Conservation (phyloP, 1,140 invertebrate species). For the Thrips palmi region DNA sequence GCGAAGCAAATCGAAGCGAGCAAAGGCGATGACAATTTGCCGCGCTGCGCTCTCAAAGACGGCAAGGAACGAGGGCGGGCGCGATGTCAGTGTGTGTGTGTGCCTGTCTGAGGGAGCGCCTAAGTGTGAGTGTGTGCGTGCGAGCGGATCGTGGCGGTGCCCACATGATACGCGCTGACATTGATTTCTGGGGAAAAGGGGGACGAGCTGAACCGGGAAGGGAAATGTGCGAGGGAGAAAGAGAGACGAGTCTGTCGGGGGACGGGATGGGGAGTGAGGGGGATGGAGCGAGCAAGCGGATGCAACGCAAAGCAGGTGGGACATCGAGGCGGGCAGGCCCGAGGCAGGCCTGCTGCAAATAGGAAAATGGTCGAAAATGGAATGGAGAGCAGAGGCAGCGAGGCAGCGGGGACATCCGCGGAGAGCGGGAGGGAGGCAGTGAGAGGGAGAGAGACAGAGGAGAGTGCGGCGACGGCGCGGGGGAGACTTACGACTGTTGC, state of each 20-base stretch:
- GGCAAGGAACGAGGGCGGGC: not conserved
- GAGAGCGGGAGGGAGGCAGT: not conserved
- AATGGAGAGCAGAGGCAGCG: too few relatives aligned
- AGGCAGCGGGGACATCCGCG: too few relatives aligned
- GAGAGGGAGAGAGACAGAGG: conserved; percentile 4
- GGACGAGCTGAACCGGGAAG: conserved; percentile 5
- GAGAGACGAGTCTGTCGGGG: not conserved
- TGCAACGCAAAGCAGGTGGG: too few relatives aligned
- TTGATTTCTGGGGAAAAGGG: not conserved
- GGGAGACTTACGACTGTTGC: too few relatives aligned
- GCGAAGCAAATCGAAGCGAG: not conserved
- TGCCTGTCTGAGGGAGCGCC: not conserved
- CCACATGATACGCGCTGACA: not conserved
- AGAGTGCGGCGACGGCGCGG: too few relatives aligned
- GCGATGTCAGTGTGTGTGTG: conserved; percentile 4
- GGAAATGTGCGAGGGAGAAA: conserved; percentile 5
- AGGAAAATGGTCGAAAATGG: too few relatives aligned
- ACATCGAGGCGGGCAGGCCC: too few relatives aligned
- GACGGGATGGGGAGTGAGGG: not conserved
- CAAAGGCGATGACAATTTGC: too few relatives aligned
- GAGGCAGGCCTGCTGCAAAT: too few relatives aligned
- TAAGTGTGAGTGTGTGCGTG: not conserved
- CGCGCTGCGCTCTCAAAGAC: too few relatives aligned
- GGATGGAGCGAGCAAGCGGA: conserved; percentile 4
- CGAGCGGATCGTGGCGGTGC: not conserved